Evolutionary conservation across 1,140 invertebrate genomes (phyloP), one percentile per base, ranked within the genome.

Genomic region (Papilio polytes): DNA sequence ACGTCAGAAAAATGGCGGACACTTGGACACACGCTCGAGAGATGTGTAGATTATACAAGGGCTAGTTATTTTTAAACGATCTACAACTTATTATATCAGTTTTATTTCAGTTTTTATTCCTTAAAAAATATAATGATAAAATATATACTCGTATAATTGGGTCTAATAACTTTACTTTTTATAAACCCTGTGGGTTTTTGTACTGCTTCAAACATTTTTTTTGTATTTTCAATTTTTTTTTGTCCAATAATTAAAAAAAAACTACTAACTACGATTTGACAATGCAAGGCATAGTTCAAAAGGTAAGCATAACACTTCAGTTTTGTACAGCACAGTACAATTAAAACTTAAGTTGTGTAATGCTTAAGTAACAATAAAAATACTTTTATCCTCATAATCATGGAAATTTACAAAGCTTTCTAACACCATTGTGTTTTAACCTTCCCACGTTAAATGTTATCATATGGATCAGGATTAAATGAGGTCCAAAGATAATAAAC

Each of bases 401-500:
- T 9, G n/a, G 53, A 56, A 56, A 56, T 6, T 56, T 51, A 51
- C 48, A 51, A 56, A 56, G 8, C 53, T 18, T 15, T 18, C 48
- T 63, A 31, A 44, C n/a, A n/a, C 36, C 8, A 44, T 44, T 44
- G n/a, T 44, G 36, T 44, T 20, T 36, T 36, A 72, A 73, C 18
- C 9, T 8, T 44, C 20, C 36, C 9, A n/a, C 72, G 36, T 74
- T 46, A 44, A n/a, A 46, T 74, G 20, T 76, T 26, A 76, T 76
- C 41, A 51, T 46, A 76, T 76, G 44, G 46, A 76, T 51, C 44
- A 51, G 74, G 74, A 46, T 76, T 76, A 76, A 76, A 76, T 76
- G 74, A 51, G 44, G 74, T 51, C 74, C 74, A 76, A 76, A 76
- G 74, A 51, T 76, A 76, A 46, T 74, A 76, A 76, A 76, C 44